Percentiles rank a stretch among this genome's conserved stretches.
phyloP scores from a whole-genome alignment of 2,888 invertebrate species.

The Asteroscopus sphinx region DNA sequence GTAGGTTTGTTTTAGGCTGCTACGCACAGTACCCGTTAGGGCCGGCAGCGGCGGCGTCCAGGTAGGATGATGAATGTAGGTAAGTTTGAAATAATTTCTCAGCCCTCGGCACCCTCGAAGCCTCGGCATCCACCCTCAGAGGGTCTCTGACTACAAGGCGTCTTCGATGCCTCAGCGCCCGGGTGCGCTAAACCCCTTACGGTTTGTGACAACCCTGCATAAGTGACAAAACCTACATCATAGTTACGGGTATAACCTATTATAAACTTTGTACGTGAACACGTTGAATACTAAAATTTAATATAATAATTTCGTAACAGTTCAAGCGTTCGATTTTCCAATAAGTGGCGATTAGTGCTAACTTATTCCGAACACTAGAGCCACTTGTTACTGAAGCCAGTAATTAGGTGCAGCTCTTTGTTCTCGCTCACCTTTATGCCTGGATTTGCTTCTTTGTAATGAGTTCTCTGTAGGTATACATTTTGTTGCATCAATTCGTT shows the following conservation, averaged over 20 bases:
- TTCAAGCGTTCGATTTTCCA: constrained; percentile 53
- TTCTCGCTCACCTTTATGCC: constrained; percentile 47
- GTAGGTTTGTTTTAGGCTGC: too few relatives aligned
- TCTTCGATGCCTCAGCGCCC: too few relatives aligned
- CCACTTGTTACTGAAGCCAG: constrained; percentile 48
- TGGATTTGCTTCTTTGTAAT: constrained; percentile 42
- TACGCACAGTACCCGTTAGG: too few relatives aligned
- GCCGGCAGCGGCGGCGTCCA: too few relatives aligned
- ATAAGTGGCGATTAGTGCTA: constrained; percentile 61
- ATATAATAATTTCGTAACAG: constrained; percentile 46
- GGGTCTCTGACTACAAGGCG: too few relatives aligned
- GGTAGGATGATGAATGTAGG: too few relatives aligned
- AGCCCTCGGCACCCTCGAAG: too few relatives aligned
- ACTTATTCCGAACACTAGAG: constrained; percentile 54
- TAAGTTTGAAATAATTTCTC: too few relatives aligned
- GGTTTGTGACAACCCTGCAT: too few relatives aligned
- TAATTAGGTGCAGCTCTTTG: constrained; percentile 53
- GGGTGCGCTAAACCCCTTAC: too few relatives aligned
- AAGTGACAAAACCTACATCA: constrained; percentile 9
- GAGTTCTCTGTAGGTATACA: constrained; percentile 27
- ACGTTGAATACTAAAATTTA: constrained; percentile 45
- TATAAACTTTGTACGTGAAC: constrained; percentile 26
- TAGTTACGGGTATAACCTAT: constrained; percentile 29
- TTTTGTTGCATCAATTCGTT: constrained; percentile 20
- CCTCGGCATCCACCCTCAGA: too few relatives aligned